phyloP scores from a whole-genome alignment of 2,888 invertebrate genomes.

The Lithophane ornitopus region DNA sequence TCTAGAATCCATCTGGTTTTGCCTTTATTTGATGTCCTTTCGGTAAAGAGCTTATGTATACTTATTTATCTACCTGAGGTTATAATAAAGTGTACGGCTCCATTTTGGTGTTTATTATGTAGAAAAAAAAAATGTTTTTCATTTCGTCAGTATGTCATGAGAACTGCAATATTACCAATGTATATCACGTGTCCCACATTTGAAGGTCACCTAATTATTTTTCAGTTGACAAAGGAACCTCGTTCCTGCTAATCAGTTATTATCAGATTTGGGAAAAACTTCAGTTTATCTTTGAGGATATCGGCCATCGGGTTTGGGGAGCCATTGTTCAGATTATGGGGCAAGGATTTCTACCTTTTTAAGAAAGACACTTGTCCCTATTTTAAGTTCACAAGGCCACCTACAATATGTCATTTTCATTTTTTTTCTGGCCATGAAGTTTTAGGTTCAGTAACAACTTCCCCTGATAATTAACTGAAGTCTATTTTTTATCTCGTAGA shows the following conservation, averaged over 20 bases:
- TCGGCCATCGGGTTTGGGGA: slow-evolving; percentile 27
- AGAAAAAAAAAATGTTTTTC: not conserved
- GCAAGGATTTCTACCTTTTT: slow-evolving; percentile 13
- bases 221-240: slow-evolving; percentile 29
- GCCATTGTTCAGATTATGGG: slow-evolving; percentile 18
- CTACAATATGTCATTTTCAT: not conserved
- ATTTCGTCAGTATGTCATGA: not conserved
- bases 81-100: not conserved
- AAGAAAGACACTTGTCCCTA: slow-evolving; percentile 2
- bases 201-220: slow-evolving; percentile 25
- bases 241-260: slow-evolving; percentile 22
- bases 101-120: not conserved
- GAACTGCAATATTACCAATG: not conserved
- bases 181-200: not conserved
- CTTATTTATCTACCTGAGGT: too few species aligned
- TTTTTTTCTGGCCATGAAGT: not conserved
- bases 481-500: too few species aligned
- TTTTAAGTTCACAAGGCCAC: slow-evolving; percentile 7
- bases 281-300: slow-evolving; percentile 51
- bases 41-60: too few species aligned
- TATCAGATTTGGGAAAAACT: slow-evolving; percentile 42
- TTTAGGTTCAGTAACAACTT: not conserved
- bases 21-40: not conserved
- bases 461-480: not conserved
- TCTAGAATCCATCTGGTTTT: not conserved